These are phyloP conservation scores for Hydropotes inermis DNA, from an alignment of 2,113 vertebrate genomes.

Conservation along the genomic window DNA sequence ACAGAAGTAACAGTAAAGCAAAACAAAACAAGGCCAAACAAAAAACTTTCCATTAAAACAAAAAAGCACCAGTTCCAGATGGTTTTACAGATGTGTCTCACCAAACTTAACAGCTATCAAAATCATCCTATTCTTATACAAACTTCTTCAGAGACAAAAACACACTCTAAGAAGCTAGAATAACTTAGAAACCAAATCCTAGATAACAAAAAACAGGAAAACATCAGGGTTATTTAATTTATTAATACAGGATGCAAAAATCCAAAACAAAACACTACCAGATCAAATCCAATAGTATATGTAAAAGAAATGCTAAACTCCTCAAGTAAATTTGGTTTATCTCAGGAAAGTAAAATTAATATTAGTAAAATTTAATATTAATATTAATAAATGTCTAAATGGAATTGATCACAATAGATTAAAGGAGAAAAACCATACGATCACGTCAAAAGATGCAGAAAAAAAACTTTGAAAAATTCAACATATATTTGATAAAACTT, in stretches of 20 bases:
- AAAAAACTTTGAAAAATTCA: background rate
- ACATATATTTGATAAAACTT: background rate
- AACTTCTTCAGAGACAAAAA: constrained; percentile 7
- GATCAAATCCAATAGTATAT: background rate
- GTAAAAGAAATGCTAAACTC: background rate
- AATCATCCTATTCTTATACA: background rate
- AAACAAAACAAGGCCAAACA: background rate
- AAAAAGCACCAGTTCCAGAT: background rate
- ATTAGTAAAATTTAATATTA: background rate
- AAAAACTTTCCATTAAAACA: background rate
- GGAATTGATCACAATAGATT: background rate
- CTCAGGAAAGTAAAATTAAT: constrained; percentile 5
- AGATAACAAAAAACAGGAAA: background rate
- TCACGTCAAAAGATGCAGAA: background rate
- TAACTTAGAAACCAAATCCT: background rate
- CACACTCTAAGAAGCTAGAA: background rate
- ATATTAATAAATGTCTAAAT: background rate
- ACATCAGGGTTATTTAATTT: background rate
- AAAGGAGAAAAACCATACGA: background rate
- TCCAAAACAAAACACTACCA: background rate
- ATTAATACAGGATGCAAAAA: background rate
- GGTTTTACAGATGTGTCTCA: background rate
- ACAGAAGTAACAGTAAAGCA: background rate
- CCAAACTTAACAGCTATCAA: background rate
- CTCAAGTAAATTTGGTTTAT: background rate